Evolutionary conservation across 2,797 vertebrate genomes (phyloP).

Genomic region (Sebastes hopkinsi): DNA sequence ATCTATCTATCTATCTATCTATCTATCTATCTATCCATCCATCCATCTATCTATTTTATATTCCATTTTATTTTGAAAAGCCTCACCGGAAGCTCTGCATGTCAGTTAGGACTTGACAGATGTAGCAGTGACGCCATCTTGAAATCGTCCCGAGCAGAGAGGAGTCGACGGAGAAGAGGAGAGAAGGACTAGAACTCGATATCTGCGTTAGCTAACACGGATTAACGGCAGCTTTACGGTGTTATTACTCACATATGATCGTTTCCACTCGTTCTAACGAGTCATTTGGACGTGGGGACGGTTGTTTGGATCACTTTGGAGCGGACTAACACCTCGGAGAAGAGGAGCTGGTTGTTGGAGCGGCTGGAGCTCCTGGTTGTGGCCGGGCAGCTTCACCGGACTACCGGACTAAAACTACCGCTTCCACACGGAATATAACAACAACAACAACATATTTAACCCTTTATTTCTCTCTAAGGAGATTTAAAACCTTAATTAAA

Average conservation of each 20-base stretch:
- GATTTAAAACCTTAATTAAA: not conserved
- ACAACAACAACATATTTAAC: not conserved
- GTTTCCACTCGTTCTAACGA: not conserved
- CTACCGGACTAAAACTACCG: slow-evolving; percentile 17
- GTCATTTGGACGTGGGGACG: not conserved
- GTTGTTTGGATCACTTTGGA: slow-evolving; percentile 43
- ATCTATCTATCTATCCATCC: too few relatives aligned
- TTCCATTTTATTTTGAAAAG: slow-evolving; percentile 47
- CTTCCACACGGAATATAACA: slow-evolving; percentile 34
- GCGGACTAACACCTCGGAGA: not conserved
- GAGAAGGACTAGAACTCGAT: slow-evolving; percentile 63
- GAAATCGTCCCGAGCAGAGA: slow-evolving; percentile 75
- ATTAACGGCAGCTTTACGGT: slow-evolving; percentile 32
- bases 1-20: too few relatives aligned
- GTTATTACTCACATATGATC: not conserved
- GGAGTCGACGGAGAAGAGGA: slow-evolving; percentile 44
- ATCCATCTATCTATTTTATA: too few relatives aligned
- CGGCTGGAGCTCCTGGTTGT: slow-evolving; percentile 51
- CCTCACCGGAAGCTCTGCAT: not conserved
- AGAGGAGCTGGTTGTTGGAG: slow-evolving; percentile 52
- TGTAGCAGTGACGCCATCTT: slow-evolving; percentile 75
- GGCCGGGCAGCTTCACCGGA: slow-evolving; percentile 57
- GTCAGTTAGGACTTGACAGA: not conserved
- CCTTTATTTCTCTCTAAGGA: accelerated
- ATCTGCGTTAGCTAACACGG: slow-evolving; percentile 15